Percentiles rank a stretch among this genome's conserved stretches.
Conservation (phyloP, 2,113 vertebrate species). For the Xyliphius kryptos region DNA sequence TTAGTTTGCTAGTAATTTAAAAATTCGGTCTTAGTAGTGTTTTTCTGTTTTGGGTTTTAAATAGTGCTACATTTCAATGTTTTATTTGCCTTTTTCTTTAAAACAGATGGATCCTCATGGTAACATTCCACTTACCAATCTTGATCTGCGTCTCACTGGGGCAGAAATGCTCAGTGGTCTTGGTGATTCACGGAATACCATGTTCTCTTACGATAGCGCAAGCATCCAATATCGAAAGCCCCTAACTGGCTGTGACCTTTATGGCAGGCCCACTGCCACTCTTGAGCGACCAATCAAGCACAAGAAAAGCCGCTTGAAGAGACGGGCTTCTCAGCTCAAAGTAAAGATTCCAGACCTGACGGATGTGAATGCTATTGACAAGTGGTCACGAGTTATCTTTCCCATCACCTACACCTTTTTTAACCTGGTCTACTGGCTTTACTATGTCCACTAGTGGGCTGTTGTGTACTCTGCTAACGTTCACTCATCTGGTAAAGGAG, state of each 20-base stretch:
- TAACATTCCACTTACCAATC: constrained; percentile 79
- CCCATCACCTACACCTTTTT: constrained; percentile 88
- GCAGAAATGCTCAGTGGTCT: constrained; percentile 65
- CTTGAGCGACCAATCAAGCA: constrained; percentile 70
- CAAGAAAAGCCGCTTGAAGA: constrained; percentile 73
- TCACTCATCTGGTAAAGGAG: constrained; percentile 23
- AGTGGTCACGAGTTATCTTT: constrained; percentile 91
- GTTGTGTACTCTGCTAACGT: constrained; percentile 4
- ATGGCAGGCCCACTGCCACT: constrained; percentile 59
- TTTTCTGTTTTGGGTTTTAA: too few relatives aligned
- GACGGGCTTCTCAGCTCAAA: constrained; percentile 84
- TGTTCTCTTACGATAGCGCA: constrained; percentile 74
- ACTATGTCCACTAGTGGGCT: constrained; percentile 81
- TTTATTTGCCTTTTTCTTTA: constrained; percentile 20
- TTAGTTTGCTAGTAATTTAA: too few relatives aligned
- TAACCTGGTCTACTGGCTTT: constrained; percentile 93
- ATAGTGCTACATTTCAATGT: too few relatives aligned
- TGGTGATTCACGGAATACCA: constrained; percentile 66
- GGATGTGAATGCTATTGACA: constrained; percentile 93
- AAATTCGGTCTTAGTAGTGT: too few relatives aligned
- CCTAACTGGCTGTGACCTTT: constrained; percentile 72
- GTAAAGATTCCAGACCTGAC: constrained; percentile 93
- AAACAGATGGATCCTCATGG: constrained; percentile 78
- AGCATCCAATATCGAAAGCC: constrained; percentile 84
- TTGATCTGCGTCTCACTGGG: constrained; percentile 65